A percentile compares a stretch with the other conserved stretches of the same genome.
phyloP scores from a whole-genome alignment of 2,797 vertebrate genomes.

The Hypotaenidia okinawae region DNA sequence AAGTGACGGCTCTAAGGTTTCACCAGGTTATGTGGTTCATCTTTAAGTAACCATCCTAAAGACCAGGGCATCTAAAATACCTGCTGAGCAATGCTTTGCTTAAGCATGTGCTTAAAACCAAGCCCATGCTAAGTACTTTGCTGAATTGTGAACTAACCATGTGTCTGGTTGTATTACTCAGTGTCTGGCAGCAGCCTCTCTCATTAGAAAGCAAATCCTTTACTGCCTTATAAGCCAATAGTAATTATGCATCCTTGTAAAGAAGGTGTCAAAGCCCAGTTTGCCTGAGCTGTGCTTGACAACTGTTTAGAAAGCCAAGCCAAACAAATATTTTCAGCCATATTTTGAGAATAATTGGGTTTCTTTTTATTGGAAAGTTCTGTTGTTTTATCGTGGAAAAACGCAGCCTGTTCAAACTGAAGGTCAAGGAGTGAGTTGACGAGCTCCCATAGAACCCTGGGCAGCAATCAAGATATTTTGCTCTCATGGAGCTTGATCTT shows the following conservation, averaged over 20 bases:
- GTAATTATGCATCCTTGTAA: background rate
- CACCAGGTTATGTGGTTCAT: background rate
- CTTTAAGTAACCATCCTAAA: background rate
- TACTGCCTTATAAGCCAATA: background rate
- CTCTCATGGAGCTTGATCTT: background rate
- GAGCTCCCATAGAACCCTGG: background rate
- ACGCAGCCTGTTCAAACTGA: background rate
- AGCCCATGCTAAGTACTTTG: background rate
- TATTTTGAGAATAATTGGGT: background rate
- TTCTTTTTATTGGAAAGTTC: background rate
- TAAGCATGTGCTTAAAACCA: background rate
- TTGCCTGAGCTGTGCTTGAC: background rate
- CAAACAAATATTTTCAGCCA: background rate
- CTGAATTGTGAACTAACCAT: background rate
- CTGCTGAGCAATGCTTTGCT: background rate
- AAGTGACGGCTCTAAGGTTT: background rate
- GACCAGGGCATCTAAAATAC: background rate
- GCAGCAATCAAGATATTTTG: background rate
- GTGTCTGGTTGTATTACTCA: background rate
- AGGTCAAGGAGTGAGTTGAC: background rate
- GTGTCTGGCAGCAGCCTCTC: background rate
- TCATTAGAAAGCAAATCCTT: slow-evolving; percentile 7
- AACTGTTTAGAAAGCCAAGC: background rate
- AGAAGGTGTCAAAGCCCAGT: background rate
- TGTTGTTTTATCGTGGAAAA: background rate